Evolutionary conservation across 2,888 invertebrate species (phyloP).

Genomic region (Marasmarcha lunaedactyla): DNA sequence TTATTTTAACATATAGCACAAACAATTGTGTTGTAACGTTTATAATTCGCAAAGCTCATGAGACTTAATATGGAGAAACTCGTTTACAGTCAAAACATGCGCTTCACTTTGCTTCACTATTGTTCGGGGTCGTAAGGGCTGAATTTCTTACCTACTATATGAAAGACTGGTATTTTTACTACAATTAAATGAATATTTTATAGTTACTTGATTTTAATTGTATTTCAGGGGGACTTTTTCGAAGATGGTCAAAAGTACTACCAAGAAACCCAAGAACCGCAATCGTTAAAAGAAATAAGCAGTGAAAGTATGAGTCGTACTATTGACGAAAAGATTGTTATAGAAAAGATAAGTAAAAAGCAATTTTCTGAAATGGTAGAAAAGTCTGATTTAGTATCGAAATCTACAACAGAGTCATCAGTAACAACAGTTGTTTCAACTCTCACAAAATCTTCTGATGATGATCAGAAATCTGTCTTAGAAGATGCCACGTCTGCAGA

Average conservation of each 20-base stretch:
- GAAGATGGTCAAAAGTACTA: slow-evolving; percentile 24
- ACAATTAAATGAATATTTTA: background rate
- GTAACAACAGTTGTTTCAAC: slow-evolving; percentile 59
- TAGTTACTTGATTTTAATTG: slow-evolving; percentile 1
- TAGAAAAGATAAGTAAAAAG: slow-evolving; percentile 28
- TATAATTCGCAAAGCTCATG: too few relatives aligned
- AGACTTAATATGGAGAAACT: too few relatives aligned
- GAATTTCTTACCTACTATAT: too few relatives aligned
- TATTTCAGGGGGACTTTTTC: slow-evolving; percentile 44
- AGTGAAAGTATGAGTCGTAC: background rate
- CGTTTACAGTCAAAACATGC: too few relatives aligned
- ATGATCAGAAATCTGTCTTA: slow-evolving; percentile 53
- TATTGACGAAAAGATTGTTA: background rate
- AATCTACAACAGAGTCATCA: slow-evolving; percentile 62
- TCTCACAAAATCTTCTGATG: slow-evolving; percentile 58
- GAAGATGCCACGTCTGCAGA: slow-evolving; percentile 61
- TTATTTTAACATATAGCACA: background rate
- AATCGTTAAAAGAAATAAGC: background rate
- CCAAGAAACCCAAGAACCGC: background rate
- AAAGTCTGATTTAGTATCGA: slow-evolving; percentile 46
- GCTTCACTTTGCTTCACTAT: too few relatives aligned
- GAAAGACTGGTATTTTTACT: too few relatives aligned
- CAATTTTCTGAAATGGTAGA: slow-evolving; percentile 39
- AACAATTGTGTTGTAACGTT: too few relatives aligned
- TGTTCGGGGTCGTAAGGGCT: too few relatives aligned